Percentiles rank a stretch among this genome's conserved stretches.
Evolutionary conservation across 2,113 vertebrate species (phyloP).

Genomic region (Hemichromis elongatus): DNA sequence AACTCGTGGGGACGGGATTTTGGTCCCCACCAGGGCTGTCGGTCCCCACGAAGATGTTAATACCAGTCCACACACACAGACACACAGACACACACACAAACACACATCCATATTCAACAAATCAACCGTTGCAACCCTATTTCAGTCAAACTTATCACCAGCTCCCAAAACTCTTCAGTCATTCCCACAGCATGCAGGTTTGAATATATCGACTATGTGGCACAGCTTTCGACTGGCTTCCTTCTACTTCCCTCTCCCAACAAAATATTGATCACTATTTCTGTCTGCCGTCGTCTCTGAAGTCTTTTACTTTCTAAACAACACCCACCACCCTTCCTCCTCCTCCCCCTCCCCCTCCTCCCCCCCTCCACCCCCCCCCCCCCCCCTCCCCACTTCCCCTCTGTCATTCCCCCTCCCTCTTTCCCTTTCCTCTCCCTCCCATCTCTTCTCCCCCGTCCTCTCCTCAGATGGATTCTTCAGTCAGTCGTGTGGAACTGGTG

Average conservation of each 20-base stretch:
- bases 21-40: too few species aligned
- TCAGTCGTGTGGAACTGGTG: constrained; percentile 71
- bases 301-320: constrained; percentile 30
- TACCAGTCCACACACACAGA: too few species aligned
- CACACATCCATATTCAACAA: not conserved
- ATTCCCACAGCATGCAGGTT: not conserved
- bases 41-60: too few species aligned
- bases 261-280: constrained; percentile 37
- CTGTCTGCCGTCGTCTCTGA: constrained; percentile 12
- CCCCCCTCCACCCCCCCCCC: not conserved
- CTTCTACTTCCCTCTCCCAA: constrained; percentile 14
- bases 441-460: not conserved
- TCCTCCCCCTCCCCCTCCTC: not conserved
- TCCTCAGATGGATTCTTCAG: constrained; percentile 71
- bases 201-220: constrained; percentile 14
- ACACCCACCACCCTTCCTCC: not conserved
- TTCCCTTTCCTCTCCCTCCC: not conserved
- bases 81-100: not conserved
- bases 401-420: not conserved
- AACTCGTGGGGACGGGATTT: too few species aligned
- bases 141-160: not conserved
- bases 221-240: not conserved
- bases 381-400: not conserved
- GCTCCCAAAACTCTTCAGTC: not conserved
- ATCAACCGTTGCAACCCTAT: not conserved